Evolutionary conservation across 2,113 vertebrate genomes (phyloP), one percentile per base, ranked within the genome.

Genomic region (Gallinago jamesoni): DNA sequence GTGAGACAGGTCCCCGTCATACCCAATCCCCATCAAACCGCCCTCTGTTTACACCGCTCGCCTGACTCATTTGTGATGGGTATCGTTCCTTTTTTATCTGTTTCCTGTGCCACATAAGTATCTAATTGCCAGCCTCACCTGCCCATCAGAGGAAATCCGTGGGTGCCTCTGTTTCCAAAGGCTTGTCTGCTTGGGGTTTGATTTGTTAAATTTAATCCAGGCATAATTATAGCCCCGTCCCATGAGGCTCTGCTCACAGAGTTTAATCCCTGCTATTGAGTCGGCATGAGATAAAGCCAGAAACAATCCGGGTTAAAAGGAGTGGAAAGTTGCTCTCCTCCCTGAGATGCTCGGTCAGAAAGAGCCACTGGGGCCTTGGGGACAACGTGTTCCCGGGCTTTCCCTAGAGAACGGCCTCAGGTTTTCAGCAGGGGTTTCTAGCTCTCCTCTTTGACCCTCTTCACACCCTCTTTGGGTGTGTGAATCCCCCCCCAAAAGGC

Each of bases 1-100:
- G 73, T 96, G 95, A 97, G 89, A 3, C 93, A 96, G 43, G 48
- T 60, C 60, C 10, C 37, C 45, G 73, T 89, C 89, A 93, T 5
- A 55, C 25, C 77, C 73, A 30, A 57, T 48, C 75, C 59, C 57
- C 63, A 19, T 50, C 87, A 9, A 30, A 12, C 78, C 79, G 3
- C 86, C 78, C 92, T 30, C 72, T 87, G 89, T 88, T 94, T 75
- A 84, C 94, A 23, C 15, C 5, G 6, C 24, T 70, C 1, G 1
- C 66, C 48, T 96, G 96, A 96, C 93, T 95, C 96, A 96, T 3
- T 7, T 1, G 2, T 7, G 91, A 95, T 92, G 70, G 43, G 1
- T 76, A 93, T 96, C 72, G 21, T 39, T 45, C 60, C 28, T 9
- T 55, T 81, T 78, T 91, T 90, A 92, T 94, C 93, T 73, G 35